These are phyloP conservation scores for Uropsilus gracilis DNA, from an alignment of 2,113 vertebrate genomes.

Conservation along the genomic window DNA sequence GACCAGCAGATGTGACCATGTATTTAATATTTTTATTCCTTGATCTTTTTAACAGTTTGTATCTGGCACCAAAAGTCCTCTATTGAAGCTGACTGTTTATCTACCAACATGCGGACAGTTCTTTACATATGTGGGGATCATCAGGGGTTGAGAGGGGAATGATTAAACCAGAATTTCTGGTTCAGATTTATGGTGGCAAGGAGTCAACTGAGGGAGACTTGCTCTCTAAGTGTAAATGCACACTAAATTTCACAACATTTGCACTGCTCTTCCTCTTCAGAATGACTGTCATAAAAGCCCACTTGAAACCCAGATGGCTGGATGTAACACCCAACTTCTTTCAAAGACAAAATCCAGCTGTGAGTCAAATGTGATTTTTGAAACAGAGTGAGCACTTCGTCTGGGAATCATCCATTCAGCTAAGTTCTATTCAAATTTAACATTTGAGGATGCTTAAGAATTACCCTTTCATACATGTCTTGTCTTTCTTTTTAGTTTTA, in stretches of 20 bases:
- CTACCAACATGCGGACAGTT: background rate
- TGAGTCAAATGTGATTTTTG: slow-evolving; percentile 51
- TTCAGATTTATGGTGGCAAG: background rate
- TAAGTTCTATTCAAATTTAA: background rate
- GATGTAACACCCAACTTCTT: slow-evolving; percentile 35
- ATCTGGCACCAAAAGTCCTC: background rate
- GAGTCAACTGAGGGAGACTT: background rate
- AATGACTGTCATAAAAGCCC: slow-evolving; percentile 13
- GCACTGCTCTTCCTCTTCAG: background rate
- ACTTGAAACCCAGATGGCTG: slow-evolving; percentile 82
- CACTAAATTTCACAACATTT: background rate
- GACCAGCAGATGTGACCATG: background rate
- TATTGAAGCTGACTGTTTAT: background rate
- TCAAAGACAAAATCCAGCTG: slow-evolving; percentile 29
- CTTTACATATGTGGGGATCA: background rate
- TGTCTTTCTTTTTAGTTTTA: background rate
- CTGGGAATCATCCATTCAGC: background rate
- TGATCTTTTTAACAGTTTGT: background rate
- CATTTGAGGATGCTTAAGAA: background rate
- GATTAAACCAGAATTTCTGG: background rate
- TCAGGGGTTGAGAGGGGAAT: accelerated
- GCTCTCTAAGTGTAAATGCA: background rate
- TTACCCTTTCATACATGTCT: background rate
- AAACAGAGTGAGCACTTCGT: slow-evolving; percentile 4
- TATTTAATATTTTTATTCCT: background rate